Percentiles rank a stretch among this genome's conserved stretches.
Conservation (phyloP, 2,888 invertebrate species). For the Luffia ferchaultella region DNA sequence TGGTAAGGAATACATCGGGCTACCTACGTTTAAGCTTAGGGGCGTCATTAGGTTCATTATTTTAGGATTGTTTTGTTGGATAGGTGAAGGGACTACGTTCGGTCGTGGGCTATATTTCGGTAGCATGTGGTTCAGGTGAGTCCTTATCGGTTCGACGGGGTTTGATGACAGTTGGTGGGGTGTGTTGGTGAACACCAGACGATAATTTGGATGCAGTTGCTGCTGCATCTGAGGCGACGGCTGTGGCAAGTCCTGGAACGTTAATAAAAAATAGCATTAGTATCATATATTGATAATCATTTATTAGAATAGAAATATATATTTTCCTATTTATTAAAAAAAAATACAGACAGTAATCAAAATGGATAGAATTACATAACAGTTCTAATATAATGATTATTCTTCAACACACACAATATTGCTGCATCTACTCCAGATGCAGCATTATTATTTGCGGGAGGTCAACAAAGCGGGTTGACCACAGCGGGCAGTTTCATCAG, state of each 20-base stretch:
- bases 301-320: too few species aligned
- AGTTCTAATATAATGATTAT: too few species aligned
- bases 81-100: neutral
- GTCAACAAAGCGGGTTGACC: too few species aligned
- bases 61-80: neutral
- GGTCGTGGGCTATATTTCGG: neutral
- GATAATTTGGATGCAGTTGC: neutral
- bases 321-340: too few species aligned
- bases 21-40: conserved; percentile 38
- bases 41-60: conserved; percentile 37
- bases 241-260: conserved; percentile 5
- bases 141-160: neutral
- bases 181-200: neutral
- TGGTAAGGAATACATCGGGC: conserved; percentile 44
- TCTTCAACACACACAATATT: too few species aligned
- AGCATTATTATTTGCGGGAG: too few species aligned
- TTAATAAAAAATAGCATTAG: neutral
- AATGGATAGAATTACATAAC: too few species aligned
- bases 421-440: too few species aligned
- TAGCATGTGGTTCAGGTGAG: neutral
- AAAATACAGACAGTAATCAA: too few species aligned
- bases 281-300: too few species aligned
- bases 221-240: neutral
- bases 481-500: too few species aligned
- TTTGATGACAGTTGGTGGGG: too few species aligned